Percentiles rank a stretch among this genome's conserved stretches.
Conservation (phyloP, 2,888 invertebrate genomes). For the Acrocyrtus sp. region DNA sequence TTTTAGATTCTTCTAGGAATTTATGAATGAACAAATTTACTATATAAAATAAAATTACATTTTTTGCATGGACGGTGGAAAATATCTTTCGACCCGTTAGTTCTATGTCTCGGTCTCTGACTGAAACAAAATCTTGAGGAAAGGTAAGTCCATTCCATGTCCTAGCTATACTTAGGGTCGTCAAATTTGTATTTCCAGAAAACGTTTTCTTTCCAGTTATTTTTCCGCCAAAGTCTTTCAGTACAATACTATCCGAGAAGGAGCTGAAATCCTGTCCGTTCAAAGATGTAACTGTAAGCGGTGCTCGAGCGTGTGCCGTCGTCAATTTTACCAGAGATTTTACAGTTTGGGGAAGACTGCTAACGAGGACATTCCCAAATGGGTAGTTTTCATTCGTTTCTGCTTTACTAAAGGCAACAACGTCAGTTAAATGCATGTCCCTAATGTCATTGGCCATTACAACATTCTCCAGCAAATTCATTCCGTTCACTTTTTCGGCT, state of each 20-base stretch:
- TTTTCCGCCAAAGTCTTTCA: background rate
- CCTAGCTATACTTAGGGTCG: background rate
- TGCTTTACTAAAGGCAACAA: slow-evolving; percentile 35
- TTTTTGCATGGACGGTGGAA: slow-evolving; percentile 10
- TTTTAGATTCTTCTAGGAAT: too few species aligned
- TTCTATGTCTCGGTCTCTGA: background rate
- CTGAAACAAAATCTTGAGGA: slow-evolving; percentile 6
- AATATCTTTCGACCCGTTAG: slow-evolving; percentile 16
- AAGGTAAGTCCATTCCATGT: slow-evolving; percentile 18
- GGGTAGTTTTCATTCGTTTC: slow-evolving; percentile 14
- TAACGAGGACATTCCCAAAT: slow-evolving; percentile 41
- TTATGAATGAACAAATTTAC: too few species aligned
- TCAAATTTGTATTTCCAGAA: background rate
- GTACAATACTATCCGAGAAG: slow-evolving; percentile 1
- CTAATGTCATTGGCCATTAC: slow-evolving; percentile 37
- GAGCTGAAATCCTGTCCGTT: slow-evolving; percentile 40
- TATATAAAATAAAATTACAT: slow-evolving; percentile 35
- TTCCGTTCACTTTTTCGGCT: slow-evolving; percentile 22
- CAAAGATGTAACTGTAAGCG: slow-evolving; percentile 14
- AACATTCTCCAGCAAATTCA: slow-evolving; percentile 43
- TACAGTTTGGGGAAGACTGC: slow-evolving; percentile 39
- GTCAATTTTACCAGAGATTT: slow-evolving; percentile 27
- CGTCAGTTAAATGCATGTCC: background rate
- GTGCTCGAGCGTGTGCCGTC: background rate
- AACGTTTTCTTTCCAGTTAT: slow-evolving; percentile 48